These are phyloP conservation scores for Hedya salicella DNA, from an alignment of 2,888 invertebrate species.

Conservation along the genomic window DNA sequence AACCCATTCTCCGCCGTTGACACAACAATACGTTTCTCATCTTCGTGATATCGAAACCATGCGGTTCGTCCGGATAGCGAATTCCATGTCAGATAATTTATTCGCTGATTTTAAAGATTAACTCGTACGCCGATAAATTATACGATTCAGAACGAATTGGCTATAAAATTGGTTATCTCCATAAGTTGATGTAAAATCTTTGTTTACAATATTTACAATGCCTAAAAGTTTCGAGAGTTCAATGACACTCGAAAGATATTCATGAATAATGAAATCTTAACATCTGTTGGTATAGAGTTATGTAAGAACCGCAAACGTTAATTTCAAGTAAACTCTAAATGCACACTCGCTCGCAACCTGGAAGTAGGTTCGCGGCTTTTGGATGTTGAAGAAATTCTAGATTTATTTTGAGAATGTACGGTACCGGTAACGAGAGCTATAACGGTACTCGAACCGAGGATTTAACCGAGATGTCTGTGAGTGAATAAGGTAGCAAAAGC, in stretches of 20 bases:
- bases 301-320: conserved; percentile 32
- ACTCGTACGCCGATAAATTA: conserved; percentile 37
- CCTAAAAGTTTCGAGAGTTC: conserved; percentile 28
- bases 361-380: conserved; percentile 53
- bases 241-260: conserved; percentile 32
- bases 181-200: conserved; percentile 29
- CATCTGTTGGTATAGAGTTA: conserved; percentile 20
- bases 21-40: conserved; percentile 22
- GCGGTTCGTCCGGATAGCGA: conserved; percentile 22
- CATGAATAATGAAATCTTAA: conserved; percentile 31
- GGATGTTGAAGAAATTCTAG: conserved; percentile 56
- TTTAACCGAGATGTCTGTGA: conserved; percentile 58
- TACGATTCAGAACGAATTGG: conserved; percentile 31
- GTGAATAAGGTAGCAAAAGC: conserved; percentile 72
- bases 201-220: conserved; percentile 32
- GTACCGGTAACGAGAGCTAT: conserved; percentile 68
- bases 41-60: conserved; percentile 21
- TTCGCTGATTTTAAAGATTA: conserved; percentile 40
- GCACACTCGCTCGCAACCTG: conserved; percentile 17
- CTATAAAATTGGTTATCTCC: conserved; percentile 40
- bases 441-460: conserved; percentile 70
- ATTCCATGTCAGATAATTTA: conserved; percentile 36
- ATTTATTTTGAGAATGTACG: conserved; percentile 64
- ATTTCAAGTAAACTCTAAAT: conserved; percentile 31
- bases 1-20: conserved; percentile 11